These are phyloP conservation scores for Leucophenga varia DNA, from an alignment of 1,140 invertebrate genomes.

Conservation along the genomic window DNA sequence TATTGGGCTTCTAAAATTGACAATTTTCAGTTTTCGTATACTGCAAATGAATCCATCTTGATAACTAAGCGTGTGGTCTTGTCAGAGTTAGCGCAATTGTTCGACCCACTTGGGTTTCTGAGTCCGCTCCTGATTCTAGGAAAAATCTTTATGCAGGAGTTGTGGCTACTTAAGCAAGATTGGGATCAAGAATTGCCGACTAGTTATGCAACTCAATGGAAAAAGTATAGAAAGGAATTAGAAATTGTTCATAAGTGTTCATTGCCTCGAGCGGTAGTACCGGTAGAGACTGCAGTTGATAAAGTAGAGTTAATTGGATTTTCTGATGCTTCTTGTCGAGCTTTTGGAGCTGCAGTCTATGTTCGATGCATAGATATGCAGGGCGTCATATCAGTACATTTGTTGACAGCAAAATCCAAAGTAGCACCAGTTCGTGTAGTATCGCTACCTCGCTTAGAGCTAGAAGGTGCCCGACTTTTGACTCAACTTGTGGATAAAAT, in stretches of 20 bases:
- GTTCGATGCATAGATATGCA: neutral
- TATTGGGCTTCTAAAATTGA: too few relatives aligned
- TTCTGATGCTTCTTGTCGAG: neutral
- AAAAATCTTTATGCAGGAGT: conserved; percentile 12
- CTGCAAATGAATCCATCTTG: too few relatives aligned
- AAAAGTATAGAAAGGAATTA: neutral
- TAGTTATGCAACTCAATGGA: neutral
- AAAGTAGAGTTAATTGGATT: neutral
- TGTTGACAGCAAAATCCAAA: neutral
- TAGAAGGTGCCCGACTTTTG: neutral
- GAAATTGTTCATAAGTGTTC: too few relatives aligned
- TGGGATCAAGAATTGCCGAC: too few relatives aligned
- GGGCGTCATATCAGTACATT: neutral
- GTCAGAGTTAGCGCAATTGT: conserved; percentile 9
- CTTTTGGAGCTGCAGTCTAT: neutral
- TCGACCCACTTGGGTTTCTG: conserved; percentile 3
- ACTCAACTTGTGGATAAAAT: neutral
- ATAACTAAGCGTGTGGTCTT: conserved; percentile 2
- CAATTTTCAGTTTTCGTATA: too few relatives aligned
- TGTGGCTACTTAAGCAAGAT: conserved; percentile 26
- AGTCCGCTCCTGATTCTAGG: neutral
- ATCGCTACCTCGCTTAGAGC: conserved; percentile 2
- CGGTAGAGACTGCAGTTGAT: neutral
- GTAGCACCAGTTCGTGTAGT: neutral
- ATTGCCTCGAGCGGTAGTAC: neutral